phyloP scores from a whole-genome alignment of 2,797 vertebrate species.

The Diceros bicornis region DNA sequence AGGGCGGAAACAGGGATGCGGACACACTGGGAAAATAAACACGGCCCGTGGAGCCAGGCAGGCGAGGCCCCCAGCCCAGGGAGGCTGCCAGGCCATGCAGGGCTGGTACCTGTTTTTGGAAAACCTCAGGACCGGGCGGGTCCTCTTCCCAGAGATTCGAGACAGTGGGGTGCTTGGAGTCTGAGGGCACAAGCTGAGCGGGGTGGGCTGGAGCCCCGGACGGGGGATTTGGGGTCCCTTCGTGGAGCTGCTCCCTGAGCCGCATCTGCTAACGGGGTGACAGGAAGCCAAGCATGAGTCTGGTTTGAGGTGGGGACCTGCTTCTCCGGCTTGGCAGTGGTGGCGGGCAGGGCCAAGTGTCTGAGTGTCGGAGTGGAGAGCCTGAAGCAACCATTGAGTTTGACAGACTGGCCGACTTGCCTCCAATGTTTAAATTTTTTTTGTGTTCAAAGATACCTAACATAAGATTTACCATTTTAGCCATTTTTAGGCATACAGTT shows the following conservation, averaged over 20 bases:
- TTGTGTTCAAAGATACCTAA: neutral
- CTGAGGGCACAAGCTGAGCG: neutral
- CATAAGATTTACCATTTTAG: too few species aligned
- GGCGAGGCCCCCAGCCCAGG: neutral
- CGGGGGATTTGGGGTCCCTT: neutral
- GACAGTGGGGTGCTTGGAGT: neutral
- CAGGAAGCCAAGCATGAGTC: neutral
- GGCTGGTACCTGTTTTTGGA: neutral
- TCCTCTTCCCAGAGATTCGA: neutral
- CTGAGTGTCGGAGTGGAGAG: neutral
- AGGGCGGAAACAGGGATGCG: conserved; percentile 67
- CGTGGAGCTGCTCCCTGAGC: neutral
- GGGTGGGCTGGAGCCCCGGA: neutral
- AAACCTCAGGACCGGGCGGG: neutral
- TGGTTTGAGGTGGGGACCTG: neutral
- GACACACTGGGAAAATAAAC: conserved; percentile 76
- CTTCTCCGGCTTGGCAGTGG: neutral
- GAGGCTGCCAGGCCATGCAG: neutral
- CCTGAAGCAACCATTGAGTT: neutral
- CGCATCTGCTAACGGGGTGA: neutral
- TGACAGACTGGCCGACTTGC: neutral
- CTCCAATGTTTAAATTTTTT: neutral
- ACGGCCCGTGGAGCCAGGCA: neutral
- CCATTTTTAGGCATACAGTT: fast-evolving
- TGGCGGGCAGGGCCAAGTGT: neutral